Base-by-base conservation (phyloP, 2,113 vertebrate species). In the Sigmodon hispidus region DNA sequence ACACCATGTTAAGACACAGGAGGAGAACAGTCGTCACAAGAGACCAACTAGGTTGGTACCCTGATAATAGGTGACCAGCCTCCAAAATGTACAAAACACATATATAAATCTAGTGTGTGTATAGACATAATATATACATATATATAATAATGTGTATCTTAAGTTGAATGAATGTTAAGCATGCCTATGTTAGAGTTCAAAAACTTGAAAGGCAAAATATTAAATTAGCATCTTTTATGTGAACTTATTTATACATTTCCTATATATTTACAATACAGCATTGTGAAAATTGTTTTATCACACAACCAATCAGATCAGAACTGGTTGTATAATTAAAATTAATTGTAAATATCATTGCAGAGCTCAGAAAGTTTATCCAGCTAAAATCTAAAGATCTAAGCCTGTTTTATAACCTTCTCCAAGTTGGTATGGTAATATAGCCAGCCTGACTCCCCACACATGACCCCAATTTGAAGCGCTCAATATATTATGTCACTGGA, bases 161-260 rank as follows among this genome's bases (percentile, higher is more conserved):
- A 72, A 26, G 77, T 36, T 73, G 31, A 95, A 93, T 91, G 65
- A 48, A 72, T 83, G 84, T 45, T 26, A 79, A 95, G 26, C 61
- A 95, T 40, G 17, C 5, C 21, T 12, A 75, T 21, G 63, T 93
- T 80, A 65, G 19, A 92, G 13, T 52, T 77, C 40, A 40, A 65
- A 96, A 96, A 65, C 5, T 31, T 80, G 13, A 93, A 92, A 86
- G 81, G 36, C 84, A 69, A 95, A 96, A 80, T 24, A 92, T 79
- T 69, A 94, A 77, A 72, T 15, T 26, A 73, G 26, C 10, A 63
- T 83, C 15, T 65, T 13, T 88, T 65, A 59, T 55, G 43, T 52
- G 43, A 43, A 89, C 15, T 77, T 59, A 88, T 81, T 81, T 55
- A 81, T 61, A 12, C 5, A 43, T 88, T 90, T 73, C 55, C 34